Base-by-base conservation (phyloP, 1,140 invertebrate genomes). In the Diuraphis noxia region DNA sequence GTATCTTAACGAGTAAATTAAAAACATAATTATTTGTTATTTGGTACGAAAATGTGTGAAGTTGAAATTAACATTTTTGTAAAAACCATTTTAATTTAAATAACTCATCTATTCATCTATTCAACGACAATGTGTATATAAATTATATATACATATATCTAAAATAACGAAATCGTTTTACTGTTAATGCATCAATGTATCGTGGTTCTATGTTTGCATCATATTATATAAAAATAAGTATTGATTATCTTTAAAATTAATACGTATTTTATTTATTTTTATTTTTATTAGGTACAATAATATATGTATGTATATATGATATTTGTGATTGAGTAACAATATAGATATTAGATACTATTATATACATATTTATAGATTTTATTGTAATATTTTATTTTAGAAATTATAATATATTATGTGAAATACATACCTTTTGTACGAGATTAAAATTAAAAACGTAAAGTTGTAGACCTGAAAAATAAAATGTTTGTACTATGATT, bases 391-490 rank as follows among this genome's bases (percentile, higher is more conserved):
- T n/a, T 79, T 30, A 77, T n/a, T 17, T 77, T 79, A 19, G 17
- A 36, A 36, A 19, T 36, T 79, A 38, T n/a, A 38, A 88, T 30
- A 34, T 40, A 56, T 77, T 77, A 40, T 9, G 8, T n/a, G 30
- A 17, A 72, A 72, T 87, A 13, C 10, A 77, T 52, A 92, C 92
- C 43, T 87, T 43, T 63, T 92, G 8, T 86, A 92, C 79, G 17
- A 92, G 91, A 91, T 93, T 92, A 86, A 93, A 88, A 85, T 92
- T 92, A 38, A 93, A 92, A 92, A 91, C 40, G 38, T 79, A 88
- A 21, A 93, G 87, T 91, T 94, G 93, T 52, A 94, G 79, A 87
- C 93, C 93, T 94, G 82, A 23, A 43, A 63, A n/a, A 43, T 19
- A 36, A 43, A 46, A 41, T 40, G 38, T 17, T 56, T 56, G 17